phyloP scores from a whole-genome alignment of 2,888 invertebrate genomes.

The Chrysomela aeneicollis region DNA sequence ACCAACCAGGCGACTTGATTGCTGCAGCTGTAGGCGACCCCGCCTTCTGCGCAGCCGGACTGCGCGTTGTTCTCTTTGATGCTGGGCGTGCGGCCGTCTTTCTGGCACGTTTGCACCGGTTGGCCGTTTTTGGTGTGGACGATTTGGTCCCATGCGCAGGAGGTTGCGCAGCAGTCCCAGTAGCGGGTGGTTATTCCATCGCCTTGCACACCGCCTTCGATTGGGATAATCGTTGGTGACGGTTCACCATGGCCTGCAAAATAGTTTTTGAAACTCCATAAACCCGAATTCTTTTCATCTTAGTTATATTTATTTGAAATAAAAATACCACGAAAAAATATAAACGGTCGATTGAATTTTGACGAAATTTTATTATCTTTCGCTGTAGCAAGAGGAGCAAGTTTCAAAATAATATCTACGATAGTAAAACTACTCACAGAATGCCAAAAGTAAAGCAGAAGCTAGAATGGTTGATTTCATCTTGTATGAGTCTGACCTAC shows the following conservation, averaged over 20 bases:
- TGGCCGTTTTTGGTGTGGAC: slow-evolving; percentile 20
- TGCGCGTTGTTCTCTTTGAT: slow-evolving; percentile 17
- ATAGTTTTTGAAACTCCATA: too few species aligned
- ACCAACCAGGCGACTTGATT: slow-evolving; percentile 37
- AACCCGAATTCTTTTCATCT: too few species aligned
- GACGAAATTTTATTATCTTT: too few species aligned
- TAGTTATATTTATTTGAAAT: too few species aligned
- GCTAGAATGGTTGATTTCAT: too few species aligned
- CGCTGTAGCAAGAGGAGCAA: too few species aligned
- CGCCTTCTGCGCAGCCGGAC: slow-evolving; percentile 31
- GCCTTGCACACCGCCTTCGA: slow-evolving; percentile 28
- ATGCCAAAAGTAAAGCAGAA: not conserved
- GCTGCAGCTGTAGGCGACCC: slow-evolving; percentile 34
- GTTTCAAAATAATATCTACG: too few species aligned
- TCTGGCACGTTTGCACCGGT: slow-evolving; percentile 31
- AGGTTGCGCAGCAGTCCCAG: slow-evolving; percentile 40
- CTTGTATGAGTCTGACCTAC: too few species aligned
- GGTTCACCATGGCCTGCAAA: not conserved
- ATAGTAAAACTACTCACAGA: not conserved
- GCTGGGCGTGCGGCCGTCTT: slow-evolving; percentile 27
- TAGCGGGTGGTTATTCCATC: slow-evolving; percentile 36
- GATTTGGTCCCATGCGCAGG: slow-evolving; percentile 35
- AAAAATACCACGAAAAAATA: too few species aligned
- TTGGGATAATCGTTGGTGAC: slow-evolving; percentile 17
- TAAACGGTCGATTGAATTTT: too few species aligned